These are phyloP conservation scores for Acanthisitta chloris DNA, from an alignment of 2,113 vertebrate species.

Conservation along the genomic window DNA sequence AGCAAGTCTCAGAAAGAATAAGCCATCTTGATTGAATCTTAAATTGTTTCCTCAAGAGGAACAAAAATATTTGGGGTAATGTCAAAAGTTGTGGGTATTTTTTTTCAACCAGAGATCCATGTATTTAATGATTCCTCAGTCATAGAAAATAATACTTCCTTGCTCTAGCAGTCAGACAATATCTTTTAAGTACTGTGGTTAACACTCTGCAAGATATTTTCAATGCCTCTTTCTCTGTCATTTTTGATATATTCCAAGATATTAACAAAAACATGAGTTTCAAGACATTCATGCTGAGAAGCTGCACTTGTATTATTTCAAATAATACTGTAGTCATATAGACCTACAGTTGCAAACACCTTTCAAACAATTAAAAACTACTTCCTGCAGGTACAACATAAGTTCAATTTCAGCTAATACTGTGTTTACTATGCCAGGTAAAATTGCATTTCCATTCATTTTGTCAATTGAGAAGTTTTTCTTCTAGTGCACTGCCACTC, in stretches of 20 bases:
- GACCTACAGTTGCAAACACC: background rate
- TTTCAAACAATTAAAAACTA: background rate
- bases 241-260: background rate
- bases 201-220: background rate
- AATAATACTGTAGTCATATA: background rate
- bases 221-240: background rate
- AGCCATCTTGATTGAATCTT: background rate
- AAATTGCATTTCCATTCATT: background rate
- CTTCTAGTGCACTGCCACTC: background rate
- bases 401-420: background rate
- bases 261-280: background rate
- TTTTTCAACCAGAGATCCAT: background rate
- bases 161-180: background rate
- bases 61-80: background rate
- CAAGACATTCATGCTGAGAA: background rate
- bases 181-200: background rate
- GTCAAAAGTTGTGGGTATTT: background rate
- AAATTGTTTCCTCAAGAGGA: background rate
- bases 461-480: background rate
- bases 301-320: background rate
- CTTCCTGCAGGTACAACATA: background rate
- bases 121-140: background rate
- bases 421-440: background rate
- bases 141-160: background rate
- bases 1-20: background rate